Percentiles rank a stretch among this genome's conserved stretches.
phyloP scores from a whole-genome alignment of 2,888 invertebrate genomes.

The Liodrosophila aerea region DNA sequence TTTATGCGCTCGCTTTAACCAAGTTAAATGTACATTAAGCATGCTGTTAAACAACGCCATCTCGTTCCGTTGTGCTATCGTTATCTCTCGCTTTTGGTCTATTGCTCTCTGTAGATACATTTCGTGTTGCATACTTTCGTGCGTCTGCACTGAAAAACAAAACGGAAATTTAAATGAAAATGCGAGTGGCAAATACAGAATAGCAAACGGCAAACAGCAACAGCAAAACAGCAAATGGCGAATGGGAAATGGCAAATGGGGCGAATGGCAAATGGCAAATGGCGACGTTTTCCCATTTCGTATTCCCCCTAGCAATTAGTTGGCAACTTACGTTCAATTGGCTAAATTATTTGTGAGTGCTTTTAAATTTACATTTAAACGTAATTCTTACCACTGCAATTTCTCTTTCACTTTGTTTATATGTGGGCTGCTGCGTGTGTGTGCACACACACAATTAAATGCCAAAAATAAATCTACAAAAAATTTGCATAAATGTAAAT shows the following conservation, averaged over 20 bases:
- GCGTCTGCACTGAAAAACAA: slow-evolving; percentile 20
- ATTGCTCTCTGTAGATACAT: slow-evolving; percentile 2
- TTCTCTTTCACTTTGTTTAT: slow-evolving; percentile 6
- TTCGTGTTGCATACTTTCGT: slow-evolving; percentile 20
- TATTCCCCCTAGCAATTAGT: slow-evolving; percentile 64
- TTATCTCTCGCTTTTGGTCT: slow-evolving; percentile 2
- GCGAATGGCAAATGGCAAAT: slow-evolving; percentile 36
- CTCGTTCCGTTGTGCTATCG: background rate
- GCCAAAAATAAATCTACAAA: slow-evolving; percentile 28
- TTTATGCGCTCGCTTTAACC: slow-evolving; percentile 33
- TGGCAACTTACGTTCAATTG: slow-evolving; percentile 55
- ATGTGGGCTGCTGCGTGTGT: slow-evolving; percentile 9
- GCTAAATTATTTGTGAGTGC: slow-evolving; percentile 50
- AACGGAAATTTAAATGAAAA: slow-evolving; percentile 30
- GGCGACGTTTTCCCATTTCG: slow-evolving; percentile 34
- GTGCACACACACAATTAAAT: slow-evolving; percentile 18
- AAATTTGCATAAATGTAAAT: slow-evolving; percentile 56
- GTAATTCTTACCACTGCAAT: no score
- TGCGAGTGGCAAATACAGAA: slow-evolving; percentile 38
- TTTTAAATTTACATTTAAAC: slow-evolving; percentile 41
- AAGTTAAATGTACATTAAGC: slow-evolving; percentile 30
- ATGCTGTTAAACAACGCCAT: slow-evolving; percentile 12
- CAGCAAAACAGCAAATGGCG: slow-evolving; percentile 28
- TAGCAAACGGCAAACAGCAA: slow-evolving; percentile 29
- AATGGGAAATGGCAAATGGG: slow-evolving; percentile 26